Conservation (phyloP, 1,140 invertebrate genomes). For the Euura saliciscinereae region DNA sequence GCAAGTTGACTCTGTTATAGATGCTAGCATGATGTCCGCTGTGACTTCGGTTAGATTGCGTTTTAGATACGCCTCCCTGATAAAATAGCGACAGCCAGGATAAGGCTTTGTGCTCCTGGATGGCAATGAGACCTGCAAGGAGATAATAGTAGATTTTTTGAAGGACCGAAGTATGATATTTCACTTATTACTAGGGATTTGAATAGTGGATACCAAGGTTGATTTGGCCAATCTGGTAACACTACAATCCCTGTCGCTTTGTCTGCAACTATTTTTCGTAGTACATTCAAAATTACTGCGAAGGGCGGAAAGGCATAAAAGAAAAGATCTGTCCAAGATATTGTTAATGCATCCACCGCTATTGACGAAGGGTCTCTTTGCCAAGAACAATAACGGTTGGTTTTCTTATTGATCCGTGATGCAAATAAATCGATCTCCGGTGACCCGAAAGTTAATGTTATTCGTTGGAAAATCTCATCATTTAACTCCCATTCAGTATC, state of each 20-base stretch:
- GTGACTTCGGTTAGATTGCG: slow-evolving; percentile 13
- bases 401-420: slow-evolving; percentile 20
- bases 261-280: slow-evolving; percentile 20
- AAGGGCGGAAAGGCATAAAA: slow-evolving; percentile 22
- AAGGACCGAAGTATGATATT: too few relatives aligned
- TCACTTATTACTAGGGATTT: too few relatives aligned
- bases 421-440: slow-evolving; percentile 23
- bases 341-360: slow-evolving; percentile 19
- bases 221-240: too few relatives aligned
- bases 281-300: slow-evolving; percentile 13
- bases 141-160: too few relatives aligned
- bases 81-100: slow-evolving; percentile 22
- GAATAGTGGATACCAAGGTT: too few relatives aligned
- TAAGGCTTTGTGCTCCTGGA: too few relatives aligned
- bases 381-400: slow-evolving; percentile 15
- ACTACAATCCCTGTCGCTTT: too few relatives aligned
- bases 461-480: slow-evolving; percentile 6
- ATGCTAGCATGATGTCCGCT: slow-evolving; percentile 19
- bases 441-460: slow-evolving; percentile 8
- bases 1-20: slow-evolving; percentile 18
- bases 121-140: too few relatives aligned
- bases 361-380: slow-evolving; percentile 17
- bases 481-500: slow-evolving; percentile 6
- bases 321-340: slow-evolving; percentile 9
- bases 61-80: slow-evolving; percentile 21